Base-by-base conservation (phyloP, 2,113 vertebrate species). In the Sarotherodon lohbergeri region DNA sequence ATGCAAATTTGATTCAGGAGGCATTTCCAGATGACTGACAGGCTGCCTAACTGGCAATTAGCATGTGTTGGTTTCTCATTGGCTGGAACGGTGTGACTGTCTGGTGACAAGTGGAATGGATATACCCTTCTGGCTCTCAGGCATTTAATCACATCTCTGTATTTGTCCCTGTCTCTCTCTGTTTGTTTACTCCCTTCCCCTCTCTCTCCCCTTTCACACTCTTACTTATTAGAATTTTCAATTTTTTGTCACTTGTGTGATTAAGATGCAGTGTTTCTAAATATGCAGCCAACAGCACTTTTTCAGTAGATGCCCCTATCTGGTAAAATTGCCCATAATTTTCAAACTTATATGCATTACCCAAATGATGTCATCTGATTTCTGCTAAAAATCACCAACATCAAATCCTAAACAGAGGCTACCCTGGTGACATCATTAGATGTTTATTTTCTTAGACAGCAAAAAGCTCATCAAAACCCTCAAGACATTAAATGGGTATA, bases 1-100 rank as follows among this genome's bases (percentile, higher is more conserved):
- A 94, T 95, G 92, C 83, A 93, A 91, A 95, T 89, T 7, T 80
- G 78, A 9, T 85, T 84, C 87, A 82, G 88, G 59, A 82, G 3
- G 71, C 89, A 57, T 85, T 91, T 94, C 61, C 86, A 84, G 50
- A 85, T 90, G 89, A 95, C 71, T 95, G 94, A 93, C 94, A 93
- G 83, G 81, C 24, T 83, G 61, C 71, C 91, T 92, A 90, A 94
- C 90, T 90, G 78, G 82, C 90, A 93, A 94, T 95, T 94, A 94
- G 82, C 89, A 73, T 87, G 87, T 56, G 92, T 85, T 84, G 90
- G 85, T 79, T 86, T 91, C 89, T 84, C 80, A 94, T 91, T 93
- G 94, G 92, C 85, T 71, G 55, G 80, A 87, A 11, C 17, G 1
- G 50, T 82, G 85, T 88, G 92, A 90, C 87, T 90, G 88, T 80